Evolutionary conservation across 2,797 vertebrate genomes (phyloP).

Genomic region (Centropyge bicolor): DNA sequence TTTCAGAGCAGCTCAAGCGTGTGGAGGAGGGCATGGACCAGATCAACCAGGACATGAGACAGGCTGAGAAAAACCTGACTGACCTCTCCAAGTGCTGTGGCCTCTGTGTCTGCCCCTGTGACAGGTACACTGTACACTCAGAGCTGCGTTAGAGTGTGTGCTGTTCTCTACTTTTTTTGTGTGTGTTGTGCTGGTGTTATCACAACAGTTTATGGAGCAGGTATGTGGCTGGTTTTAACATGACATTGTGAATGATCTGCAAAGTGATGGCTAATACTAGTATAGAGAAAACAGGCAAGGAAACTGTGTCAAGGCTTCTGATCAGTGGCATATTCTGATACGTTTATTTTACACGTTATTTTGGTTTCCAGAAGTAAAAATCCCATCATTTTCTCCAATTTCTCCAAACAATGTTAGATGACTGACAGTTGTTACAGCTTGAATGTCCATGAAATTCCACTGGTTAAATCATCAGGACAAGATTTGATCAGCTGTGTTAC

Average conservation of each 20-base stretch:
- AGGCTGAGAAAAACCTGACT: slow-evolving; percentile 95
- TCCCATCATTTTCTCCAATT: too few relatives aligned
- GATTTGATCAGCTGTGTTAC: not conserved
- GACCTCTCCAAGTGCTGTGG: slow-evolving; percentile 98
- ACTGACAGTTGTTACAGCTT: not conserved
- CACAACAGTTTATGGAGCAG: not conserved
- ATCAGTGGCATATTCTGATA: not conserved
- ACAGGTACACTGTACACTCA: slow-evolving; percentile 85
- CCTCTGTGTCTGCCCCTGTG: slow-evolving; percentile 95
- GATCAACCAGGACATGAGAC: slow-evolving; percentile 97
- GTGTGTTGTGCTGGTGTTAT: not conserved
- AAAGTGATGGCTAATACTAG: not conserved
- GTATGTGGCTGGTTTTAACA: not conserved
- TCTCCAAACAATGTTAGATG: not conserved
- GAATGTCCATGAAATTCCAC: not conserved
- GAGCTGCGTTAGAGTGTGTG: not conserved
- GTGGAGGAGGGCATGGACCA: slow-evolving; percentile 96
- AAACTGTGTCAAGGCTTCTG: not conserved
- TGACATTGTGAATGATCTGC: not conserved
- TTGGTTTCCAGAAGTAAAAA: too few relatives aligned
- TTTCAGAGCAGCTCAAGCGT: slow-evolving; percentile 91
- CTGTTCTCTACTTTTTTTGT: not conserved
- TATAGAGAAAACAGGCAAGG: not conserved
- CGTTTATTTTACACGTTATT: too few relatives aligned
- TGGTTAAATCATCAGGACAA: not conserved